These are phyloP conservation scores for Sinonovacula constricta DNA, from an alignment of 1,140 invertebrate genomes.

Conservation along the genomic window DNA sequence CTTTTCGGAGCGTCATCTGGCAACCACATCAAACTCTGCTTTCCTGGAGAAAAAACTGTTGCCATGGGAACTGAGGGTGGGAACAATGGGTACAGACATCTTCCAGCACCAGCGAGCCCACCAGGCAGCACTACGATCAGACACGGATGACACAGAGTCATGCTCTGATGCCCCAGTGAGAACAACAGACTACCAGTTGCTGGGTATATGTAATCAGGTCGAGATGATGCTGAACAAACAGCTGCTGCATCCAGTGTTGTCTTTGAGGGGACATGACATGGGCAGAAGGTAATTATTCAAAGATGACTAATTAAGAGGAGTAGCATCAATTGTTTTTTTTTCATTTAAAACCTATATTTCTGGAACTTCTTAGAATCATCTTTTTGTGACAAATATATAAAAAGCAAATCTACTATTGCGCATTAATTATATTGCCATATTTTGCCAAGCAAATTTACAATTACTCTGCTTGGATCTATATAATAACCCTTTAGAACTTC, in stretches of 20 bases:
- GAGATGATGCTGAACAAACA: slow-evolving; percentile 71
- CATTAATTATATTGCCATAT: too few relatives aligned
- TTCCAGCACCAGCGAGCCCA: too few relatives aligned
- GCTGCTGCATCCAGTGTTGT: slow-evolving; percentile 68
- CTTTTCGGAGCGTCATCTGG: slow-evolving; percentile 51
- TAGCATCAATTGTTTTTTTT: too few relatives aligned
- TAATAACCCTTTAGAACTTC: too few relatives aligned
- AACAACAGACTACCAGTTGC: slow-evolving; percentile 65
- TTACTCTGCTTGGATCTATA: too few relatives aligned
- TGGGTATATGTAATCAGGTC: slow-evolving; percentile 71
- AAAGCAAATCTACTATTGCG: too few relatives aligned
- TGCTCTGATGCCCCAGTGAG: background rate
- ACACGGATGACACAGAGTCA: slow-evolving; percentile 15
- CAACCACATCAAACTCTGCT: slow-evolving; percentile 52
- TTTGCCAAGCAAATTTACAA: too few relatives aligned
- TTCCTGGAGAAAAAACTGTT: slow-evolving; percentile 10
- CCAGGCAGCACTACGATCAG: slow-evolving; percentile 5
- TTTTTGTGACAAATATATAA: too few relatives aligned
- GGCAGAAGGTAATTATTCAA: slow-evolving; percentile 50
- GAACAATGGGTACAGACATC: background rate
- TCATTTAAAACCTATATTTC: too few relatives aligned
- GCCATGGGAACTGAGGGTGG: background rate
- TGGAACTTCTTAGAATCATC: too few relatives aligned
- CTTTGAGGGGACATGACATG: slow-evolving; percentile 48
- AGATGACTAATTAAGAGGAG: too few relatives aligned